Conservation (phyloP, 1,140 invertebrate species). For the Chironomus tepperi region DNA sequence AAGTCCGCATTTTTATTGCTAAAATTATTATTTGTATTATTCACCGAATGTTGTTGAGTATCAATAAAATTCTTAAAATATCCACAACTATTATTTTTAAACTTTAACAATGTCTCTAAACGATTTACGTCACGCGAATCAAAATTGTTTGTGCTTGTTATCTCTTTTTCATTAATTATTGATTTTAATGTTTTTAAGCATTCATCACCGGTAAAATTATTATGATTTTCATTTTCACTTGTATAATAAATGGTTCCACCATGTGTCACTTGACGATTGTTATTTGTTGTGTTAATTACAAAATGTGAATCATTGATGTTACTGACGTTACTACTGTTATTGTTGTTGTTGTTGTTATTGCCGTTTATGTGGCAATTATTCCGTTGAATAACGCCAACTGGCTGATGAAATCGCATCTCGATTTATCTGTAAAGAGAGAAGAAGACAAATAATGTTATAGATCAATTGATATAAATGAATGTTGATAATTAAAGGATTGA, state of each 20-base stretch:
- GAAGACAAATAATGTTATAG: neutral
- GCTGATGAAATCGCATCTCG: conserved; percentile 7
- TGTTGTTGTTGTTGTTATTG: neutral
- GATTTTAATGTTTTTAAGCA: neutral
- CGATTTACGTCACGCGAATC: neutral
- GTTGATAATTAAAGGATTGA: too few relatives aligned
- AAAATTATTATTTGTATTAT: neutral
- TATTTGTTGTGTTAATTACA: neutral
- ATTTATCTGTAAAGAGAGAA: neutral
- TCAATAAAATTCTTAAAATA: neutral
- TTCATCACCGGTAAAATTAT: conserved; percentile 4
- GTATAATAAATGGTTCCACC: neutral
- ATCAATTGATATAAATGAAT: too few relatives aligned
- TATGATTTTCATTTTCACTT: conserved; percentile 8
- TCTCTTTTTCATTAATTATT: neutral
- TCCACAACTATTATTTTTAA: neutral
- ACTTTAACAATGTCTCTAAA: neutral
- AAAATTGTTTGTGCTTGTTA: neutral
- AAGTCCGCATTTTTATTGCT: neutral
- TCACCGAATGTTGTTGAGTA: neutral
- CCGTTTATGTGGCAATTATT: neutral
- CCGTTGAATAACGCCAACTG: neutral
- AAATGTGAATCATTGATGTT: neutral
- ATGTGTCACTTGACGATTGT: neutral
- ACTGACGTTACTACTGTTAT: too few relatives aligned